Percentiles rank a stretch among this genome's conserved stretches.
These are phyloP conservation scores for Ophion slaviceki DNA, from an alignment of 2,888 invertebrate species.

Conservation along the genomic window DNA sequence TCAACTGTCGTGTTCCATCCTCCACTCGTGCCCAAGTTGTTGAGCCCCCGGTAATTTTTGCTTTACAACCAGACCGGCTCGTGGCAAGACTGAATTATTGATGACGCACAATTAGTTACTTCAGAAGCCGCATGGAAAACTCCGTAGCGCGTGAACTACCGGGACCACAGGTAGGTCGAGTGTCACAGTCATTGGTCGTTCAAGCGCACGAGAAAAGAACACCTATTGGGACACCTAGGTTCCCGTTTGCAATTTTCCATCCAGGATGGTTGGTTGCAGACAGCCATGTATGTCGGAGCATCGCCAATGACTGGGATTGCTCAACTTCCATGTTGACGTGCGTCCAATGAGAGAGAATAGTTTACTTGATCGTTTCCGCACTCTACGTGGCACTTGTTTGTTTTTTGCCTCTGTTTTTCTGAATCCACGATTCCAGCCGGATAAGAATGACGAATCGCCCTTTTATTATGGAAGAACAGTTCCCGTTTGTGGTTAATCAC, in stretches of 20 bases:
- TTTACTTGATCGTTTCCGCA: slow-evolving; percentile 42
- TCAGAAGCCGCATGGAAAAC: slow-evolving; percentile 39
- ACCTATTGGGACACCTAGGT: neutral
- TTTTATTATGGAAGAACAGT: slow-evolving; percentile 52
- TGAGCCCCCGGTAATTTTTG: slow-evolving; percentile 72
- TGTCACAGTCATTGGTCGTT: neutral
- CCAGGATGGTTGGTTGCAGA: neutral
- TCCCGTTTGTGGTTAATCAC: slow-evolving; percentile 56
- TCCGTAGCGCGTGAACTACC: slow-evolving; percentile 5
- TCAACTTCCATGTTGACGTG: slow-evolving; percentile 3
- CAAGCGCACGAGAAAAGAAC: neutral
- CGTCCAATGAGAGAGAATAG: slow-evolving; percentile 13
- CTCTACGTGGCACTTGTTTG: slow-evolving; percentile 11
- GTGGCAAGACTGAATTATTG: slow-evolving; percentile 70
- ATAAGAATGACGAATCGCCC: slow-evolving; percentile 61
- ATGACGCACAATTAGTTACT: slow-evolving; percentile 69
- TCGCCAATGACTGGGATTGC: slow-evolving; percentile 29
- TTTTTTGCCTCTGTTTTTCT: slow-evolving; percentile 28
- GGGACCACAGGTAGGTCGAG: neutral
- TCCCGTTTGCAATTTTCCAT: neutral
- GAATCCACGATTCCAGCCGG: slow-evolving; percentile 35
- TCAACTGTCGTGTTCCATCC: slow-evolving; percentile 33
- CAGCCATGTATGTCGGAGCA: neutral
- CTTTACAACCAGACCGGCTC: slow-evolving; percentile 66
- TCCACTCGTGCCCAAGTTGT: slow-evolving; percentile 2